Base-by-base conservation (phyloP, 2,113 vertebrate genomes). In the Platysteira castanea region DNA sequence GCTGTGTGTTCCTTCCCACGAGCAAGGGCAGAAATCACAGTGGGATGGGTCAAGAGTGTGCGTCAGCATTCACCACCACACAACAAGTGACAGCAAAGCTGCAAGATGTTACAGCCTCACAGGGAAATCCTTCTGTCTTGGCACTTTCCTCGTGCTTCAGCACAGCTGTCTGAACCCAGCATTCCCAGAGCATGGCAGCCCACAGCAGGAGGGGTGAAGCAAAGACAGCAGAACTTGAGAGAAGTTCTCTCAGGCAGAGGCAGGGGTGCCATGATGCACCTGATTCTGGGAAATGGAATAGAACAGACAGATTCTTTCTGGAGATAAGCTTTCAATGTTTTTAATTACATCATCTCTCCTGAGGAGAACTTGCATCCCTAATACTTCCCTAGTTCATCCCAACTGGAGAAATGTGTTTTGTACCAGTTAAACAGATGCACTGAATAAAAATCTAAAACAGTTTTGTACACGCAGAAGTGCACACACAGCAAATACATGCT, bases 1-100 rank as follows among this genome's bases (percentile, higher is more conserved):
- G 6, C 54, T 1, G 26, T 2, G 1, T 2, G 6, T 1, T 46
- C 52, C 60, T 41, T n/a, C 13, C 9, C 0, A 5, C 0, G 3
- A 60, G 35, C 22, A 31, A n/a, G 52, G 81, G 56, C 19, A 76
- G 18, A 6, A 50, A n/a, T 21, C 52, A 9, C 9, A 39, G 18
- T 2, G 31, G 49, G 53, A 33, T 2, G 35, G 54, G 28, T 39
- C 65, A 42, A 12, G n/a, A 79, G 41, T 15, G 5, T 7, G 10
- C 0, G 5, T 15, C 54, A 54, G 9, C 60, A 6, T 17, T 28
- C 42, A 49, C 18, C 50, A 39, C 23, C 42, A 14, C 7, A 0
- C 3, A 46, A 12, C 1, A 1, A 74, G 27, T 3, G 10, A 37
- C 15, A 69, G 69, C 75, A 78, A 42, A 75, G 23, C 59, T 47